phyloP scores from a whole-genome alignment of 2,888 invertebrate species.

The Beris morrisii region DNA sequence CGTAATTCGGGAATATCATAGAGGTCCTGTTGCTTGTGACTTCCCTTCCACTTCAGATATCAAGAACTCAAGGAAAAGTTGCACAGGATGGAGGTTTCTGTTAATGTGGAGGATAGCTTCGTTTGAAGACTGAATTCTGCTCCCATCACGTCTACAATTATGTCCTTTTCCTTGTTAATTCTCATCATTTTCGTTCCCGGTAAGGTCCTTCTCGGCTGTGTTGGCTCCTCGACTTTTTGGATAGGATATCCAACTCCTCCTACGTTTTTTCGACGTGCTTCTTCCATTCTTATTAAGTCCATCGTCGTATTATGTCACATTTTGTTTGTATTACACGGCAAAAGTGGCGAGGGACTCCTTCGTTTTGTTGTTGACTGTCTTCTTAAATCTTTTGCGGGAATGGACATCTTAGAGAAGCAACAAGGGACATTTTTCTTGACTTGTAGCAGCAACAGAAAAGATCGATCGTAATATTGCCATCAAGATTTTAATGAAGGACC shows the following conservation, averaged over 20 bases:
- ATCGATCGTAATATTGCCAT: constrained; percentile 27
- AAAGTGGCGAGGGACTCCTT: constrained; percentile 29
- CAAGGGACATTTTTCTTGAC: constrained; percentile 20
- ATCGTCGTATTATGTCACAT: constrained; percentile 32
- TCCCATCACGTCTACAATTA: constrained; percentile 24
- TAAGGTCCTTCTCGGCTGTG: not conserved
- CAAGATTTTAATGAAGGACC: constrained; percentile 19
- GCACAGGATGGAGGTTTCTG: constrained; percentile 3
- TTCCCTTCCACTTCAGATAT: constrained; percentile 5
- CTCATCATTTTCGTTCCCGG: constrained; percentile 21
- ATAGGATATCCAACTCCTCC: not conserved
- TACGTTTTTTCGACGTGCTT: constrained; percentile 6
- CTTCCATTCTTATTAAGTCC: constrained; percentile 17
- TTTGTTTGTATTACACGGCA: constrained; percentile 28
- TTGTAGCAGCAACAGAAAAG: constrained; percentile 17
- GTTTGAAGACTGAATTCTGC: constrained; percentile 12
- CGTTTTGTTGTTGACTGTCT: constrained; percentile 28
- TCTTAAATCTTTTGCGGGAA: constrained; percentile 26
- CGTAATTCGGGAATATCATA: not conserved
- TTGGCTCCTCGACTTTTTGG: not conserved
- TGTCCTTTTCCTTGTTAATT: constrained; percentile 26
- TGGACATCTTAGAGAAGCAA: constrained; percentile 19
- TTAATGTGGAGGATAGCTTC: constrained; percentile 17
- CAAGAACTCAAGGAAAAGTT: not conserved
- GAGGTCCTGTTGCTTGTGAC: constrained; percentile 23